These are phyloP conservation scores for Brenthis ino DNA, from an alignment of 2,888 invertebrate genomes.

Conservation along the genomic window DNA sequence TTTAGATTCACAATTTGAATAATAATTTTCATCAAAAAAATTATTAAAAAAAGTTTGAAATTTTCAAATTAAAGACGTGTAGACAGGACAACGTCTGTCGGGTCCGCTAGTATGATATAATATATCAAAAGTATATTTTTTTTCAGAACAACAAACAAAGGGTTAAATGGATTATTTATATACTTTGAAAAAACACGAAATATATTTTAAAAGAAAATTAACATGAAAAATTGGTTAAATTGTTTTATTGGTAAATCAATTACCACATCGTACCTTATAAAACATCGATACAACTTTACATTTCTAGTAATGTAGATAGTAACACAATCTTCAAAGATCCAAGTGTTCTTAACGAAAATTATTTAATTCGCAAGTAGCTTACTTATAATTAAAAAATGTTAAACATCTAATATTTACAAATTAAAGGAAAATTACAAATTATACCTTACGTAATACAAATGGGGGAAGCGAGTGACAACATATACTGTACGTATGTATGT, in stretches of 20 bases:
- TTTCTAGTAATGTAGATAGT: constrained; percentile 22
- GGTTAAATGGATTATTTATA: constrained; percentile 14
- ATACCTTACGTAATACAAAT: background rate
- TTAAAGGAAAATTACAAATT: constrained; percentile 20
- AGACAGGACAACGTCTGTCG: too few relatives aligned
- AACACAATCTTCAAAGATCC: constrained; percentile 21
- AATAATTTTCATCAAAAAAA: too few relatives aligned
- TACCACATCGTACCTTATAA: constrained; percentile 45
- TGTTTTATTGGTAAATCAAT: constrained; percentile 57
- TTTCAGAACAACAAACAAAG: constrained; percentile 34
- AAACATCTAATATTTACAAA: constrained; percentile 42
- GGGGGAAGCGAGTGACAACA: background rate
- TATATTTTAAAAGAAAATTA: constrained; percentile 32
- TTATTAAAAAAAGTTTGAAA: too few relatives aligned
- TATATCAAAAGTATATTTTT: background rate
- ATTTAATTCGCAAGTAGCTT: constrained; percentile 20
- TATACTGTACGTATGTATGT: too few relatives aligned
- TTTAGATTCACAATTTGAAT: too few relatives aligned
- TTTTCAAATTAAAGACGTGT: too few relatives aligned
- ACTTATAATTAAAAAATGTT: constrained; percentile 24
- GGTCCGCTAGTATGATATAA: too few relatives aligned
- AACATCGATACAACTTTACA: constrained; percentile 27
- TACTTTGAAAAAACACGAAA: background rate
- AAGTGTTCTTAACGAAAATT: constrained; percentile 22
- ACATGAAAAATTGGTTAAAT: constrained; percentile 37